These are phyloP conservation scores for Taphrorychus bicolor DNA, from an alignment of 2,888 invertebrate genomes.

Conservation along the genomic window DNA sequence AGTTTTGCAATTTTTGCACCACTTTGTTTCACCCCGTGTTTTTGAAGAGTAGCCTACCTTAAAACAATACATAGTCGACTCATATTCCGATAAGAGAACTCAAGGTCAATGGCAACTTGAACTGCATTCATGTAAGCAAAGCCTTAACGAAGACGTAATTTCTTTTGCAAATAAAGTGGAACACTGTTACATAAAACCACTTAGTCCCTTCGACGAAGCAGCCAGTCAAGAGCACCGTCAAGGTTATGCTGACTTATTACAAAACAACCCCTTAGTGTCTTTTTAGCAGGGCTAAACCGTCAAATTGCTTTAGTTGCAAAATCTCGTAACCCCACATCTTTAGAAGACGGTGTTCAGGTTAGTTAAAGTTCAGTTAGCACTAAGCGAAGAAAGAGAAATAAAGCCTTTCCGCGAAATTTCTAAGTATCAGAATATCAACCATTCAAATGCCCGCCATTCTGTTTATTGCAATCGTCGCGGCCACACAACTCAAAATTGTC, in stretches of 20 bases:
- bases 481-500: slow-evolving; percentile 30
- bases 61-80: slow-evolving; percentile 26
- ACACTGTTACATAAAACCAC: slow-evolving; percentile 25
- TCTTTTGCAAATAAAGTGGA: slow-evolving; percentile 43
- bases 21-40: too few species aligned
- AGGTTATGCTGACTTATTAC: slow-evolving; percentile 18
- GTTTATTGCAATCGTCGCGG: slow-evolving; percentile 24
- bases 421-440: slow-evolving; percentile 35
- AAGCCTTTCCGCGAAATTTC: slow-evolving; percentile 32
- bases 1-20: too few species aligned
- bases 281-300: slow-evolving; percentile 23
- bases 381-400: slow-evolving; percentile 33
- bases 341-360: slow-evolving; percentile 37
- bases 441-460: slow-evolving; percentile 17
- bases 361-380: too few species aligned
- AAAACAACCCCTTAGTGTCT: slow-evolving; percentile 33
- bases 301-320: slow-evolving; percentile 31
- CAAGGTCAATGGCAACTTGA: slow-evolving; percentile 49
- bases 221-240: slow-evolving; percentile 3
- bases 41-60: slow-evolving; percentile 42
- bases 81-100: slow-evolving; percentile 45
- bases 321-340: slow-evolving; percentile 25
- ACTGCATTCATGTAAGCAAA: slow-evolving; percentile 47
- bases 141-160: slow-evolving; percentile 43
- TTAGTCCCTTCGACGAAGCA: slow-evolving; percentile 12